Conservation (phyloP, 2,888 invertebrate genomes). For the Anthophora plumipes region DNA sequence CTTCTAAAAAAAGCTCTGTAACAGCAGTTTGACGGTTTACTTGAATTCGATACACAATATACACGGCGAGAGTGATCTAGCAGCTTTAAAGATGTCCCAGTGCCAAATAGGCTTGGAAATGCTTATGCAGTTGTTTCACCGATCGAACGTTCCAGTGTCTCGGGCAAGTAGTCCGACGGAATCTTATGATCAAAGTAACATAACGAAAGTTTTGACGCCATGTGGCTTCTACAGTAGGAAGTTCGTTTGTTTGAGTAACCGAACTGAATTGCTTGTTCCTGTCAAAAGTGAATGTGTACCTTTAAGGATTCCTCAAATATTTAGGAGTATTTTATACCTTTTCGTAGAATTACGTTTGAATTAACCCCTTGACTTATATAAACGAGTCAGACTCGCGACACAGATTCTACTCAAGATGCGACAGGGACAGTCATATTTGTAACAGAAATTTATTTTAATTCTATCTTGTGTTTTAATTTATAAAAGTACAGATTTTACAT, state of each 20-base stretch:
- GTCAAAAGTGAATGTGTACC: background rate
- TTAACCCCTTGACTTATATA: too few relatives aligned
- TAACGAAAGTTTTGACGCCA: background rate
- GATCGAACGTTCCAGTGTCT: slow-evolving; percentile 25
- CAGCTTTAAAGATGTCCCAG: slow-evolving; percentile 16
- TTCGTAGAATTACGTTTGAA: too few relatives aligned
- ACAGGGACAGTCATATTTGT: too few relatives aligned
- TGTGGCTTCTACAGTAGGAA: background rate
- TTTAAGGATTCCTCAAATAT: background rate
- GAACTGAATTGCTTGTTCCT: background rate
- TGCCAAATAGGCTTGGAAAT: slow-evolving; percentile 29
- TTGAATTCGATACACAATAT: background rate
- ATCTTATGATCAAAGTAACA: background rate
- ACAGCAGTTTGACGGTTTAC: background rate
- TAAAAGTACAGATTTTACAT: too few relatives aligned
- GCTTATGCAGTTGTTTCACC: slow-evolving; percentile 29
- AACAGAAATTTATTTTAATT: too few relatives aligned
- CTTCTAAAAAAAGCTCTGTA: too few relatives aligned
- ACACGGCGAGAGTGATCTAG: slow-evolving; percentile 6
- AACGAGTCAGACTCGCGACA: too few relatives aligned
- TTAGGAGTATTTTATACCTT: too few relatives aligned
- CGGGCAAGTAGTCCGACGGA: background rate
- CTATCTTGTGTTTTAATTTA: too few relatives aligned
- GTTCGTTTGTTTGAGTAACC: background rate
- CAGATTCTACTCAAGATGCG: too few relatives aligned